A percentile compares a stretch with the other conserved stretches of the same genome.
Evolutionary conservation across 2,888 invertebrate species (phyloP).

Genomic region (Carabus problematicus): DNA sequence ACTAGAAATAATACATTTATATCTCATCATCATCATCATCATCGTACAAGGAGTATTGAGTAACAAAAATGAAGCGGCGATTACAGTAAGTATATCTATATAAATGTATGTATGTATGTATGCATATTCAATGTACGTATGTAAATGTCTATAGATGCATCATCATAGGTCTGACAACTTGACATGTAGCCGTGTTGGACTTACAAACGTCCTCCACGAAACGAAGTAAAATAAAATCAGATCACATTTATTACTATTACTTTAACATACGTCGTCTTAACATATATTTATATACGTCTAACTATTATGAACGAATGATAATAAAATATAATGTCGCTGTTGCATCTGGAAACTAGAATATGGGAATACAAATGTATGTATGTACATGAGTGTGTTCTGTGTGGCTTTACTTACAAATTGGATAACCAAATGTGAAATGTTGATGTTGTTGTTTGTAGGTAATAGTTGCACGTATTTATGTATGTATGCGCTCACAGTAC

Average conservation of each 20-base stretch:
- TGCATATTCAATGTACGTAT: constrained; percentile 15
- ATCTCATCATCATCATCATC: constrained; percentile 50
- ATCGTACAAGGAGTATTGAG: constrained; percentile 41
- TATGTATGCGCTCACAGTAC: constrained; percentile 20
- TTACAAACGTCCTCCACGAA: constrained; percentile 23
- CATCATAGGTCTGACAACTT: no score
- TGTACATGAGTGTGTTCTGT: constrained; percentile 1
- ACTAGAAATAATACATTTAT: constrained; percentile 53
- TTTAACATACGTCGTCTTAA: no score
- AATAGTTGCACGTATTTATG: no score
- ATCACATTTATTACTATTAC: constrained; percentile 41
- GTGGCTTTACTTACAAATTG: constrained; percentile 18
- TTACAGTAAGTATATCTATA: constrained; percentile 20
- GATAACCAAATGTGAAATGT: constrained; percentile 12
- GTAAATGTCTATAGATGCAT: not conserved
- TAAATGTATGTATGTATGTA: constrained; percentile 14
- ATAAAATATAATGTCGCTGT: constrained; percentile 30
- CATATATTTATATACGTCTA: no score
- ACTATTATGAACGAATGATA: no score
- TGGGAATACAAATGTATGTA: constrained; percentile 41
- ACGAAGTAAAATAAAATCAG: constrained; percentile 45
- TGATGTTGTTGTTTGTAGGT: not conserved
- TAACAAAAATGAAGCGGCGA: constrained; percentile 35
- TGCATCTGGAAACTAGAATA: constrained; percentile 46
- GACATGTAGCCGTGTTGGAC: no score